phyloP scores from a whole-genome alignment of 2,113 vertebrate species.

The Microcebus jonahi region DNA sequence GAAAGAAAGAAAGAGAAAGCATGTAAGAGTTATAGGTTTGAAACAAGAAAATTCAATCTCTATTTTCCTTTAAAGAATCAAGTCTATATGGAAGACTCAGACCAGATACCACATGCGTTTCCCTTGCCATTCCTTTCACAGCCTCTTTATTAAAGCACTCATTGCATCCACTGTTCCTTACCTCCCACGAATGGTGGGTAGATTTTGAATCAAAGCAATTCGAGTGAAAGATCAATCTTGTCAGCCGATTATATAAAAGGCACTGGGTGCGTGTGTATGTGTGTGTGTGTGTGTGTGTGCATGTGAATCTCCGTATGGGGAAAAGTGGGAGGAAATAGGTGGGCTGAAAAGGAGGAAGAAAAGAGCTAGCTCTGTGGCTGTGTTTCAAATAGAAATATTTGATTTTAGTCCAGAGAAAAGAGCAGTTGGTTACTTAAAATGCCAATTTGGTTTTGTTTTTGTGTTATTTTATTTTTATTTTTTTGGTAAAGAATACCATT shows the following conservation, averaged over 20 bases:
- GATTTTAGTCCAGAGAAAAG: conserved; percentile 73
- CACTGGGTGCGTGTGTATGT: conserved; percentile 2
- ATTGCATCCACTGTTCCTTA: neutral
- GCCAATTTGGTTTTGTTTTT: neutral
- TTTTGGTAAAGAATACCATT: neutral
- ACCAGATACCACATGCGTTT: neutral
- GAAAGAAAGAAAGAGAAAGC: neutral
- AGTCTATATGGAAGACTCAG: neutral
- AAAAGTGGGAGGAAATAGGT: conserved; percentile 73
- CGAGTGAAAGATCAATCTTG: conserved; percentile 76
- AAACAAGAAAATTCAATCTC: neutral
- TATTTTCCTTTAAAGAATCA: conserved; percentile 14
- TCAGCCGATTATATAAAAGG: conserved; percentile 79
- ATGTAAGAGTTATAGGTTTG: neutral
- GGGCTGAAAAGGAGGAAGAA: conserved; percentile 41
- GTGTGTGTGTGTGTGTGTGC: conserved; percentile 6
- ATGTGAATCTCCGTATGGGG: neutral
- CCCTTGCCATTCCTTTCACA: neutral
- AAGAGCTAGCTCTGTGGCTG: conserved; percentile 63
- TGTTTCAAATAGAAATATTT: conserved; percentile 51
- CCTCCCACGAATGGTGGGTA: conserved; percentile 81
- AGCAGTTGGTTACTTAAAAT: conserved; percentile 24
- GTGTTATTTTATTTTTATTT: neutral
- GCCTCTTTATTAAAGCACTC: conserved; percentile 49
- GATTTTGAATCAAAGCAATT: conserved; percentile 71